Conservation (phyloP, 2,888 invertebrate species). For the Dioctria linearis region DNA sequence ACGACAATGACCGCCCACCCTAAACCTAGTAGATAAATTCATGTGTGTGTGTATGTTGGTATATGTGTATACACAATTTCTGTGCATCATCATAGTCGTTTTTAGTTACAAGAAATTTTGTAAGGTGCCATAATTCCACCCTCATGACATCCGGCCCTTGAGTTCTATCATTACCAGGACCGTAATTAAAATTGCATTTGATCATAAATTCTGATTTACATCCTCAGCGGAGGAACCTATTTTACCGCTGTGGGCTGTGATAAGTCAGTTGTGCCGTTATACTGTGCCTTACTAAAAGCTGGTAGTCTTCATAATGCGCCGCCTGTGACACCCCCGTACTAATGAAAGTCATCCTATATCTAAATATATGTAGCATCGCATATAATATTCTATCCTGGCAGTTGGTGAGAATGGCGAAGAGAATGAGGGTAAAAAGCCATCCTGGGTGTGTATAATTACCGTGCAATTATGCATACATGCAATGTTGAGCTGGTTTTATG, state of each 20-base stretch:
- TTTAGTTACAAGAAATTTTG: conserved; percentile 3
- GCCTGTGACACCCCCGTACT: conserved; percentile 2
- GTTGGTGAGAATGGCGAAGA: neutral
- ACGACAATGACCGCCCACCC: neutral
- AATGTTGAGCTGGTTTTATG: conserved; percentile 42
- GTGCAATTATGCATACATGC: conserved; percentile 48
- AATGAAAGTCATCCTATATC: neutral
- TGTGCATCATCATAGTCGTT: neutral
- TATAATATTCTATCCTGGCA: neutral
- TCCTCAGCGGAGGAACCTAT: conserved; percentile 36
- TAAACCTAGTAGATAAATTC: too few species aligned
- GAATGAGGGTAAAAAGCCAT: conserved; percentile 17
- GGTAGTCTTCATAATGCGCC: conserved; percentile 1
- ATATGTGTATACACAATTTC: too few species aligned
- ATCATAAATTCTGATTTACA: conserved; percentile 58
- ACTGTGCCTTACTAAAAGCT: neutral
- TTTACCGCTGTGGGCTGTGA: conserved; percentile 30
- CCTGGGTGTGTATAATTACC: conserved; percentile 34
- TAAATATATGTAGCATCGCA: neutral
- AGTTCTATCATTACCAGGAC: conserved; percentile 47
- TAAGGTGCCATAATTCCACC: conserved; percentile 21
- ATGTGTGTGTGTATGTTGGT: too few species aligned
- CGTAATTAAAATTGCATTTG: conserved; percentile 58
- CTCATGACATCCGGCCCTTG: conserved; percentile 39
- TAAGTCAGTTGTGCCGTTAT: conserved; percentile 23